phyloP scores from a whole-genome alignment of 2,888 invertebrate species.

The Notodonta ziczac region DNA sequence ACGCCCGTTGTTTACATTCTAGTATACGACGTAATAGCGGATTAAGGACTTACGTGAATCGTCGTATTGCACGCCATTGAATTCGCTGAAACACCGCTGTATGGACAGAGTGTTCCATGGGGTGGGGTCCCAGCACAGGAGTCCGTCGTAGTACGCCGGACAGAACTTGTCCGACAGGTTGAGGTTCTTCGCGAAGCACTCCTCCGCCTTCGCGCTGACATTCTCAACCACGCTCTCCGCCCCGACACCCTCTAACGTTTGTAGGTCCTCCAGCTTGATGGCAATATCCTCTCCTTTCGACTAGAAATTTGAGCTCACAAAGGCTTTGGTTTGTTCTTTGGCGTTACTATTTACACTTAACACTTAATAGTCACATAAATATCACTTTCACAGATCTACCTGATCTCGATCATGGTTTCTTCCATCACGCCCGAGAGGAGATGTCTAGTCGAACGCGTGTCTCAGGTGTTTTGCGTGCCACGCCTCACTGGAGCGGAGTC shows the following conservation, averaged over 20 bases:
- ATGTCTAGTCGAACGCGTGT: conserved; percentile 14
- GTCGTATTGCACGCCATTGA: conserved; percentile 92
- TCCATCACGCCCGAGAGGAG: conserved; percentile 43
- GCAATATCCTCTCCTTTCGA: conserved; percentile 39
- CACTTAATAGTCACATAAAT: conserved; percentile 44
- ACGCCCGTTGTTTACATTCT: conserved; percentile 7
- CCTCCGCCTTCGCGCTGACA: conserved; percentile 63
- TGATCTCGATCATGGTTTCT: conserved; percentile 31
- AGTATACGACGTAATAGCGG: conserved; percentile 7
- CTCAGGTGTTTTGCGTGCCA: conserved; percentile 60
- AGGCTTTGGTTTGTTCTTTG: conserved; percentile 61
- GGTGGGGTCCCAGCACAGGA: conserved; percentile 94
- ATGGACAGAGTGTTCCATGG: conserved; percentile 87
- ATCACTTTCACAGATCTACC: conserved; percentile 49
- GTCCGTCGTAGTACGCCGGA: conserved; percentile 88
- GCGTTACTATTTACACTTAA: conserved; percentile 42
- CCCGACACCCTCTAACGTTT: conserved; percentile 57
- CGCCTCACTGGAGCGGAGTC: conserved; percentile 60
- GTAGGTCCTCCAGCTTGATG: conserved; percentile 81
- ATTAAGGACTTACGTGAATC: conserved; percentile 89
- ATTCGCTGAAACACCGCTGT: conserved; percentile 91
- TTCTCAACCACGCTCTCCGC: conserved; percentile 67
- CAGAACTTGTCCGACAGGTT: conserved; percentile 77
- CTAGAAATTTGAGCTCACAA: conserved; percentile 48
- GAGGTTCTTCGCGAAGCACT: conserved; percentile 64